Conservation (phyloP, 2,113 vertebrate species). For the Setophaga coronata region DNA sequence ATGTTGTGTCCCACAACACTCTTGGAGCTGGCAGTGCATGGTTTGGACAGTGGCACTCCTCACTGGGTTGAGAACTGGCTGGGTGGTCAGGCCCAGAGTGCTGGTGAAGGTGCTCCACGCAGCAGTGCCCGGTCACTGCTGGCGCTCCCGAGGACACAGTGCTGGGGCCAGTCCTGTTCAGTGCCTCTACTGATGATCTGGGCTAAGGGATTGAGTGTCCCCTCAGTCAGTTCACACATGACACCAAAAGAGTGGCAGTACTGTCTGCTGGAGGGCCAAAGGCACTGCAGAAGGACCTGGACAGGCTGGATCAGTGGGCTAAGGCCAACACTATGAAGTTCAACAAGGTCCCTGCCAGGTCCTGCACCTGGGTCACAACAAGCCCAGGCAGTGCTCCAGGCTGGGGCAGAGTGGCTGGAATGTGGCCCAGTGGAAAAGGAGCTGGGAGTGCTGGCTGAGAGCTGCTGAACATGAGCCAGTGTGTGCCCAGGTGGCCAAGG, state of each 20-base stretch:
- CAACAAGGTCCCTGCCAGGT: background rate
- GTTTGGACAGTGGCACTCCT: background rate
- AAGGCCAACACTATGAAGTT: rapidly evolving
- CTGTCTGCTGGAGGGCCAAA: background rate
- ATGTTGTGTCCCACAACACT: background rate
- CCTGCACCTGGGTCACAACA: background rate
- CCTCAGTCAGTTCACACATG: background rate
- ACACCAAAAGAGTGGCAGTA: background rate
- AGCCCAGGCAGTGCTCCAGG: background rate
- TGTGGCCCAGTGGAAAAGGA: background rate
- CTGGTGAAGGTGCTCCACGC: background rate
- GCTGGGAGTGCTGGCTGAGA: rapidly evolving
- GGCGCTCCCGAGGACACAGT: rapidly evolving
- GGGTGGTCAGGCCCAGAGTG: background rate
- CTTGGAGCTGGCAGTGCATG: rapidly evolving
- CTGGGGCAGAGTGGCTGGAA: background rate
- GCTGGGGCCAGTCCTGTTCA: background rate
- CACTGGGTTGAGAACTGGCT: background rate
- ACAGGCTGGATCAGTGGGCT: background rate
- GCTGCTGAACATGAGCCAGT: background rate
- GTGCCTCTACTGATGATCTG: background rate
- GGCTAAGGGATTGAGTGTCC: background rate
- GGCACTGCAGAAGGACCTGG: background rate
- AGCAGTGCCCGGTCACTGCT: background rate
- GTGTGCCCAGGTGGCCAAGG: background rate